Evolutionary conservation across 2,888 invertebrate genomes (phyloP).

Genomic region (Lathronympha strigana): DNA sequence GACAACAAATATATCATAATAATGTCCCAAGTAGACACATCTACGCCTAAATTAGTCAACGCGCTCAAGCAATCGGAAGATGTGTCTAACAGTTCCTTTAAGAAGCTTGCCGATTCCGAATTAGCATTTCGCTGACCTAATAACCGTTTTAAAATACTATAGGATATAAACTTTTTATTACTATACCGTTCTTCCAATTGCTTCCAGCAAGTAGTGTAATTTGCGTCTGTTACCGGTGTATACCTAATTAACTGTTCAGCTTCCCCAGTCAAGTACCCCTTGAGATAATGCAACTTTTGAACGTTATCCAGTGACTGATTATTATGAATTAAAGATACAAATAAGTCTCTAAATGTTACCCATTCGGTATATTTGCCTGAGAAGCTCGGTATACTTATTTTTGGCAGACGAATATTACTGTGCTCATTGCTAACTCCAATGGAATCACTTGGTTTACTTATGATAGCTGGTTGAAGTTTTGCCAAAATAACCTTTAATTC

Average conservation of each 20-base stretch:
- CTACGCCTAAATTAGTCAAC: slow-evolving; percentile 17
- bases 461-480: neutral
- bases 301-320: no score
- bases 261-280: slow-evolving; percentile 10
- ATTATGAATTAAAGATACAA: no score
- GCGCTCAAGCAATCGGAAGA: slow-evolving; percentile 11
- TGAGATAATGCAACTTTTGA: no score
- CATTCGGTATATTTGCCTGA: slow-evolving; percentile 41
- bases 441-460: neutral
- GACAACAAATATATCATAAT: slow-evolving; percentile 14
- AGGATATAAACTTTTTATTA: neutral
- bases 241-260: slow-evolving; percentile 1
- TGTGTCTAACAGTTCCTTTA: slow-evolving; percentile 24
- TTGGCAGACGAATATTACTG: slow-evolving; percentile 20
- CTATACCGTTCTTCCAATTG: slow-evolving; percentile 12
- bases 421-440: neutral
- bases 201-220: slow-evolving; percentile 1
- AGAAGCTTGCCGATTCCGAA: neutral
- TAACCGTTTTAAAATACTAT: neutral
- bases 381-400: slow-evolving; percentile 39
- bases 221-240: neutral
- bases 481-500: slow-evolving; percentile 15
- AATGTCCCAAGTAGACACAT: slow-evolving; percentile 25
- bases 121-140: neutral
- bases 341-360: slow-evolving; percentile 28